Conservation (phyloP, 2,113 vertebrate genomes). For the Strix uralensis region DNA sequence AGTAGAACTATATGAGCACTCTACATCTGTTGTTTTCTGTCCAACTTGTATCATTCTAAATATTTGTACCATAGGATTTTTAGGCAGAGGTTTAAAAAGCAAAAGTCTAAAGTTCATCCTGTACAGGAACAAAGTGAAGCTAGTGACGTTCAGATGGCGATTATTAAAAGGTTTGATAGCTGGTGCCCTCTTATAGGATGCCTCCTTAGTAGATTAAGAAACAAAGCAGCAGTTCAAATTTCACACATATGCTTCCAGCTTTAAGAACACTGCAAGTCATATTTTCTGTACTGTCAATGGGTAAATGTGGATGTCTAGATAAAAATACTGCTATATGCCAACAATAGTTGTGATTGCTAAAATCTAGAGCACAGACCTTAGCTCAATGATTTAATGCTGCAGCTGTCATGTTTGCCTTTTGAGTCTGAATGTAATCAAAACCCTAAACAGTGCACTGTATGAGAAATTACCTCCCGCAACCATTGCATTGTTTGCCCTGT, state of each 20-base stretch:
- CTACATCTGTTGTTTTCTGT: not conserved
- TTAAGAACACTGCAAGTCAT: not conserved
- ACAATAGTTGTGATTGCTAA: not conserved
- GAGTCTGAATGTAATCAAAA: not conserved
- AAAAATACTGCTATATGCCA: not conserved
- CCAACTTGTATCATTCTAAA: not conserved
- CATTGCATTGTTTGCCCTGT: not conserved
- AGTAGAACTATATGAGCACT: not conserved
- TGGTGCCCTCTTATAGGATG: not conserved
- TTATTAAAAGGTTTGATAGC: not conserved
- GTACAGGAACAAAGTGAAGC: not conserved
- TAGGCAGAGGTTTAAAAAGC: not conserved
- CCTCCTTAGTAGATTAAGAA: not conserved
- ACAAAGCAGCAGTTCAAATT: not conserved
- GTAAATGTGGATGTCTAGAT: not conserved
- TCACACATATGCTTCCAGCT: not conserved
- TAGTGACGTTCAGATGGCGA: not conserved
- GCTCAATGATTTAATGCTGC: not conserved
- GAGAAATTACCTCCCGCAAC: not conserved
- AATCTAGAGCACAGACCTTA: not conserved
- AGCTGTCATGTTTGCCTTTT: not conserved
- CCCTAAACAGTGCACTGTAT: not conserved
- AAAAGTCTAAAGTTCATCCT: rapidly evolving
- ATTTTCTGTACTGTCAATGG: not conserved
- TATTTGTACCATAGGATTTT: not conserved